Conservation (phyloP, 2,888 invertebrate genomes). For the Pristionchus japonicus region DNA sequence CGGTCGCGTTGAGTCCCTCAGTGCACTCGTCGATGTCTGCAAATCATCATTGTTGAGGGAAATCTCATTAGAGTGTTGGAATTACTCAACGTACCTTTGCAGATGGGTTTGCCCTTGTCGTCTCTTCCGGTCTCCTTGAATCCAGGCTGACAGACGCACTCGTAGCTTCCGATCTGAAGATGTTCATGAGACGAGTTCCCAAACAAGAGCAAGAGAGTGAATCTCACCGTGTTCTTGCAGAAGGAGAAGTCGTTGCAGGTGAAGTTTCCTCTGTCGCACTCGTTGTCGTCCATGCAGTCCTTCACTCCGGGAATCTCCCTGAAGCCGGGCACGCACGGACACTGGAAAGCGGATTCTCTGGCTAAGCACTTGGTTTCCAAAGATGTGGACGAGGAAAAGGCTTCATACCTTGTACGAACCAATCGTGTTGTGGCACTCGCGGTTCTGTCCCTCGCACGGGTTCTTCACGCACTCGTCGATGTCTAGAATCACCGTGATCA, state of each 20-base stretch:
- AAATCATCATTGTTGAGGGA: not conserved
- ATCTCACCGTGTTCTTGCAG: conserved; percentile 44
- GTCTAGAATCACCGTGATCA: too few species aligned
- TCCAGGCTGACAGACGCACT: conserved; percentile 41
- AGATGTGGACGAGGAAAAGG: not conserved
- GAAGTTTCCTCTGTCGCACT: conserved; percentile 42
- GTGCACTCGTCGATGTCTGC: conserved; percentile 47
- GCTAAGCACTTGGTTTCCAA: not conserved
- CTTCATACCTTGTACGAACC: conserved; percentile 44
- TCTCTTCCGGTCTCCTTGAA: conserved; percentile 31
- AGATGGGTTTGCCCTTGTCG: conserved; percentile 43
- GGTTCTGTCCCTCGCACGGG: conserved; percentile 28
- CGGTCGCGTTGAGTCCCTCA: conserved; percentile 26
- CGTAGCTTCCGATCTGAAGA: conserved; percentile 45
- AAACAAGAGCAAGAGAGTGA: not conserved
- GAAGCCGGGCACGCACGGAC: conserved; percentile 39
- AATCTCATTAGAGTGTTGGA: too few species aligned
- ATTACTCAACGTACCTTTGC: conserved; percentile 21
- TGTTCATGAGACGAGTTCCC: not conserved
- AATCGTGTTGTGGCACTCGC: conserved; percentile 41
- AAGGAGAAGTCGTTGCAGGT: conserved; percentile 45
- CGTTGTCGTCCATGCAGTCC: conserved; percentile 41
- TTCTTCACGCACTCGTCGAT: conserved; percentile 31
- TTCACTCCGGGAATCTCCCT: conserved; percentile 22
- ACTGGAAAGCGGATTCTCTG: not conserved